These are phyloP conservation scores for Hirudo medicinalis DNA, from an alignment of 1,140 invertebrate species.

Conservation along the genomic window DNA sequence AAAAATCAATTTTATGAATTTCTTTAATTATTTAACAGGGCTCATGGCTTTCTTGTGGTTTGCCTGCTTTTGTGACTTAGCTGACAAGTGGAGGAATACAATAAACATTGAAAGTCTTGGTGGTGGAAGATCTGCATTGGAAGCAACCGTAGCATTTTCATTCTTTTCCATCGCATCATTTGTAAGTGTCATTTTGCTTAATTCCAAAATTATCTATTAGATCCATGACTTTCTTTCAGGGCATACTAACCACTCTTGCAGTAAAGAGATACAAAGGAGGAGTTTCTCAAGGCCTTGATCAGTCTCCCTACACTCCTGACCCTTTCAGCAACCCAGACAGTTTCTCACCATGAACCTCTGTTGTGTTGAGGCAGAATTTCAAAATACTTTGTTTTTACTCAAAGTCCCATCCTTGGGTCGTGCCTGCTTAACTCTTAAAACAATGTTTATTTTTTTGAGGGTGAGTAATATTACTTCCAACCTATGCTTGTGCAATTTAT, in stretches of 20 bases:
- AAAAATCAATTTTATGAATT: background rate
- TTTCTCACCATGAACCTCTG: background rate
- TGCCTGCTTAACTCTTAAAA: background rate
- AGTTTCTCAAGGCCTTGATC: background rate
- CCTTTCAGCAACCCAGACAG: slow-evolving; percentile 2
- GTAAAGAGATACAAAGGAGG: slow-evolving; percentile 1
- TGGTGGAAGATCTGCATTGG: background rate
- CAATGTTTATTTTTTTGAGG: background rate
- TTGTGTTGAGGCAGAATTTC: no score
- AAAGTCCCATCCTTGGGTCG: background rate
- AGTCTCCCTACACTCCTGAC: background rate
- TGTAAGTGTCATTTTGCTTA: background rate
- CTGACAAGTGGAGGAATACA: slow-evolving; percentile 1
- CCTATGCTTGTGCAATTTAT: background rate
- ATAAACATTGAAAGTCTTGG: background rate
- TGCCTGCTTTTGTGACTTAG: slow-evolving; percentile 1
- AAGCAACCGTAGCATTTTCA: slow-evolving; percentile 11
- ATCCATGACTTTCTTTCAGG: background rate
- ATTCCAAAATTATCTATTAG: background rate
- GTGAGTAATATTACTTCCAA: background rate
- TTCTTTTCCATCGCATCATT: slow-evolving; percentile 2
- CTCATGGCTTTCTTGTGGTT: background rate
- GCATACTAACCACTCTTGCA: background rate
- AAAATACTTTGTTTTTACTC: background rate
- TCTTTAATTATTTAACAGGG: background rate